Evolutionary conservation across 2,113 vertebrate genomes (phyloP).

Genomic region (Cyprinodon variegatus): DNA sequence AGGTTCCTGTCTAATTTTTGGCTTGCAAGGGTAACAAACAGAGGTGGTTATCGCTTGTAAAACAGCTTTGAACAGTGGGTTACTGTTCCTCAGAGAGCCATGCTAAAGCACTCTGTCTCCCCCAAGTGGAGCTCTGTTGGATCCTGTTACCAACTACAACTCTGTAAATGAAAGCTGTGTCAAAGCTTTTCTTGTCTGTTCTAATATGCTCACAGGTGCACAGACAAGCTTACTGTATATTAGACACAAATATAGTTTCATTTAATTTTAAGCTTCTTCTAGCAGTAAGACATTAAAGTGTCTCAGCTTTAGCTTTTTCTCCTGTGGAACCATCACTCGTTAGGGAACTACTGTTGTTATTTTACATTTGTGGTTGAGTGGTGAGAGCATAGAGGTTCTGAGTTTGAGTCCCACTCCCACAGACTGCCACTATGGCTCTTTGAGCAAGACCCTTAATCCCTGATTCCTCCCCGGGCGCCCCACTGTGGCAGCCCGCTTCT

Average conservation of each 20-base stretch:
- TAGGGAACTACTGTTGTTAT: conserved; percentile 1
- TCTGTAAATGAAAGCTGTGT: not conserved
- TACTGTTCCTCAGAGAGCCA: conserved; percentile 50
- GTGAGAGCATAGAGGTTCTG: no score
- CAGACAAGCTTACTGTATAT: conserved; percentile 25
- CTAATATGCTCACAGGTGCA: conserved; percentile 25
- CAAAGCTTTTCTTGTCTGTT: not conserved
- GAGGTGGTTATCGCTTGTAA: conserved; percentile 17
- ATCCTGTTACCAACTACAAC: conserved; percentile 12
- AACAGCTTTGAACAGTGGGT: conserved; percentile 24
- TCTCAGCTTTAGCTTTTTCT: conserved; percentile 10
- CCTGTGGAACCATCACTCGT: conserved; percentile 42
- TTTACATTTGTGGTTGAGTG: no score
- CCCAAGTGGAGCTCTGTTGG: conserved; percentile 61
- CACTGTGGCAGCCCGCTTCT: no score
- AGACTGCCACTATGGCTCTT: no score
- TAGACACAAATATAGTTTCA: conserved; percentile 15
- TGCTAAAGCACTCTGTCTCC: conserved; percentile 74
- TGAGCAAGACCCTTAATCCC: no score
- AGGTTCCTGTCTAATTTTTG: conserved; percentile 38
- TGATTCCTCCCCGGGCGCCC: no score
- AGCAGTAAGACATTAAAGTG: no score
- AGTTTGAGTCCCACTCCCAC: no score
- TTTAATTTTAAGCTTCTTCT: conserved; percentile 20
- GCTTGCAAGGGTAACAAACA: conserved; percentile 12